A percentile compares a stretch with the other conserved stretches of the same genome.
phyloP scores from a whole-genome alignment of 2,113 vertebrate genomes.

The Rutilus rutilus region DNA sequence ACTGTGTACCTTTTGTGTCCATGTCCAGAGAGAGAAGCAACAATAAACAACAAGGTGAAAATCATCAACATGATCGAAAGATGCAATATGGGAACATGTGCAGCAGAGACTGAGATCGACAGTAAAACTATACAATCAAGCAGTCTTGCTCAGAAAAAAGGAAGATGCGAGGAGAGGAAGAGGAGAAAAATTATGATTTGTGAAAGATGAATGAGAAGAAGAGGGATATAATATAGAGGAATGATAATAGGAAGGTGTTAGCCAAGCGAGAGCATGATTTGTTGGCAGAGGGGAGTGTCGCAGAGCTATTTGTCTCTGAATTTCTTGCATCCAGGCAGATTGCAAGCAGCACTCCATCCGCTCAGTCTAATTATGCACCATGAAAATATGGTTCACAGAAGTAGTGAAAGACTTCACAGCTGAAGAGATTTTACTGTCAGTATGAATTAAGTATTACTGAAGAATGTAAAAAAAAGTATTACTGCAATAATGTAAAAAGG shows the following conservation, averaged over 20 bases:
- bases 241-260: conserved; percentile 18
- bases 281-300: conserved; percentile 14
- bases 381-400: conserved; percentile 17
- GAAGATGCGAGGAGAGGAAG: conserved; percentile 5
- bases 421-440: conserved; percentile 14
- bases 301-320: conserved; percentile 29
- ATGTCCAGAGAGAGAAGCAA: background rate
- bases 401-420: conserved; percentile 7
- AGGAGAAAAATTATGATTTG: conserved; percentile 17
- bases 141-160: background rate
- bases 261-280: conserved; percentile 37
- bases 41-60: background rate
- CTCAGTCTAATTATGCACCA: conserved; percentile 23
- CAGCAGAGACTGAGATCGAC: background rate
- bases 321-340: conserved; percentile 14
- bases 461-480: background rate
- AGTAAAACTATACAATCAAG: background rate
- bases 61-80: background rate
- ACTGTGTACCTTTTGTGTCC: background rate
- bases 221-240: background rate
- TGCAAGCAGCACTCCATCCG: conserved; percentile 6
- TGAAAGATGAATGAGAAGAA: conserved; percentile 5
- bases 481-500: conserved; percentile 21
- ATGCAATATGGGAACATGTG: background rate
- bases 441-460: conserved; percentile 40